phyloP scores from a whole-genome alignment of 1,140 invertebrate species.

The Acromyrmex charruanus region DNA sequence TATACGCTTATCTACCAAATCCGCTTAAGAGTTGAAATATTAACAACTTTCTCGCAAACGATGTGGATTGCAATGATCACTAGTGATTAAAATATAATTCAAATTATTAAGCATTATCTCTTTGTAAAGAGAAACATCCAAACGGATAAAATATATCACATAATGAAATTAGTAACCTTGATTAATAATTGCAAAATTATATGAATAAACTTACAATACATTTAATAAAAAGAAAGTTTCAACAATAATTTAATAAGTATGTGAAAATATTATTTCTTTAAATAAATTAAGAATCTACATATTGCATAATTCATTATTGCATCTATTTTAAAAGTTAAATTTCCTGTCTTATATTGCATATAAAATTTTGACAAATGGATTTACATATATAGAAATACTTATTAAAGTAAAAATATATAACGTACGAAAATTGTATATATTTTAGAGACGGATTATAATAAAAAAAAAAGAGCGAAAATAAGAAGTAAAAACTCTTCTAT shows the following conservation, averaged over 20 bases:
- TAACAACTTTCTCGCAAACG: conserved; percentile 59
- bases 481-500: conserved; percentile 70
- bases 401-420: neutral
- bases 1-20: conserved; percentile 81
- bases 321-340: neutral
- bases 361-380: neutral
- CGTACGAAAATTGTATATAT: conserved; percentile 58
- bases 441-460: conserved; percentile 40
- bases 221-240: neutral
- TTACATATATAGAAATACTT: conserved; percentile 3
- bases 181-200: conserved; percentile 23
- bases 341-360: neutral
- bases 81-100: conserved; percentile 24
- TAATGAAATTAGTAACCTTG: neutral
- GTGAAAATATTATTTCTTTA: neutral
- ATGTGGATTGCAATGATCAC: conserved; percentile 23
- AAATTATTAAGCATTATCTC: conserved; percentile 8
- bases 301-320: neutral
- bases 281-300: neutral
- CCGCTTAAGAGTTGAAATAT: conserved; percentile 72
- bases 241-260: neutral
- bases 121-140: neutral
- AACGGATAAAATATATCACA: neutral
- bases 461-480: conserved; percentile 65
- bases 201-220: neutral